Conservation (phyloP, 2,113 vertebrate species). For the Leptocoma aspasia region DNA sequence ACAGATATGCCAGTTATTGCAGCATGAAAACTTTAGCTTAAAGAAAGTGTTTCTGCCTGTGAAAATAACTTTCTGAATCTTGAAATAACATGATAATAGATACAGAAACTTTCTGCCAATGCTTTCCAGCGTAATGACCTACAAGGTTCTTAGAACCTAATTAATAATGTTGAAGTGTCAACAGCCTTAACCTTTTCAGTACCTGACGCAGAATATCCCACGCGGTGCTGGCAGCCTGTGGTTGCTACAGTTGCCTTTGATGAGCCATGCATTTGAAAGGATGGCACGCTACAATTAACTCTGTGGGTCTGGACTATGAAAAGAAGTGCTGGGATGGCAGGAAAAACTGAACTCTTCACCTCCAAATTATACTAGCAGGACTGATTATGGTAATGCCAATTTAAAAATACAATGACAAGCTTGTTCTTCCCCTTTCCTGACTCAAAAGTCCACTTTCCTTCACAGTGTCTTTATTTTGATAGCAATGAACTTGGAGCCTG, state of each 20-base stretch:
- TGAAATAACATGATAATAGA: background rate
- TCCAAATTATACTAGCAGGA: background rate
- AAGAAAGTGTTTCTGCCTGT: background rate
- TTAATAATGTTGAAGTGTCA: background rate
- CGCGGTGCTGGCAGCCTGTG: rapidly evolving
- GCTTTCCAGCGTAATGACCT: background rate
- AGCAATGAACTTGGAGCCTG: background rate
- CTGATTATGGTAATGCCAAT: background rate
- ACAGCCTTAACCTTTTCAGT: background rate
- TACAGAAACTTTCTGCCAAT: background rate
- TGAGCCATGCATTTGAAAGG: background rate
- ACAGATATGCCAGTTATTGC: background rate
- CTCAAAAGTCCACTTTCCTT: background rate
- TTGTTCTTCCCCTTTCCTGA: background rate
- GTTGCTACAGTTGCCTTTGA: background rate
- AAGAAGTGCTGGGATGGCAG: background rate
- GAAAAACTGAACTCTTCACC: background rate
- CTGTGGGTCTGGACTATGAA: background rate
- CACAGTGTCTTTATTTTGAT: background rate
- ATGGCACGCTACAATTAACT: background rate
- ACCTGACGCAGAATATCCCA: background rate
- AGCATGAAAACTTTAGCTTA: background rate
- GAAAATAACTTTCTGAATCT: background rate
- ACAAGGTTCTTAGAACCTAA: background rate
- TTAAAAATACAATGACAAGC: background rate